phyloP scores from a whole-genome alignment of 2,113 vertebrate species.

The Pterocles orientalis region DNA sequence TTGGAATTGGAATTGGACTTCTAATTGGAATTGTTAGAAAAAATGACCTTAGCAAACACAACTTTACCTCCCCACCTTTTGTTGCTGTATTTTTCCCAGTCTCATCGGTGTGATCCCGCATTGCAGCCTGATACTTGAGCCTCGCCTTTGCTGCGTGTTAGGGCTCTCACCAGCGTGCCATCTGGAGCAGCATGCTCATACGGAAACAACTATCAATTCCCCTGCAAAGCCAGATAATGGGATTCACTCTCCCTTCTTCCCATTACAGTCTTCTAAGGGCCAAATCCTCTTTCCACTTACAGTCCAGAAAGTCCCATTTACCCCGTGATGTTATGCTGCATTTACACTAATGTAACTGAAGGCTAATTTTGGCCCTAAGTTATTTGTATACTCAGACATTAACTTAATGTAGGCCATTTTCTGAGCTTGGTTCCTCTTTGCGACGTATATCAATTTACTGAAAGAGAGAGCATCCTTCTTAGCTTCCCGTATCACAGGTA shows the following conservation, averaged over 20 bases:
- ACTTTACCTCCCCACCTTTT: not conserved
- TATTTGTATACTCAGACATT: not conserved
- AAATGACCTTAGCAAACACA: not conserved
- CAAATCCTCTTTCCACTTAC: slow-evolving; percentile 4
- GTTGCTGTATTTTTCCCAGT: not conserved
- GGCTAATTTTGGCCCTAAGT: slow-evolving; percentile 23
- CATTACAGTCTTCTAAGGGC: not conserved
- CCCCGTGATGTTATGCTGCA: not conserved
- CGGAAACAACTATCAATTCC: not conserved
- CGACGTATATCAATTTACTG: slow-evolving; percentile 17
- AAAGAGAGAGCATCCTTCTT: not conserved
- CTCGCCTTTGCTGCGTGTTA: not conserved
- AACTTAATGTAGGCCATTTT: slow-evolving; percentile 59
- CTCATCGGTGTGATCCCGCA: not conserved
- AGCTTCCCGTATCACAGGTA: not conserved
- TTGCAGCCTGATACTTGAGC: not conserved
- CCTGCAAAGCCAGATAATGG: slow-evolving; percentile 15
- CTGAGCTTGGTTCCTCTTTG: not conserved
- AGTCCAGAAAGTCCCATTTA: not conserved
- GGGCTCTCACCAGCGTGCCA: not conserved
- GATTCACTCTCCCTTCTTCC: not conserved
- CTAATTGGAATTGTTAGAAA: not conserved
- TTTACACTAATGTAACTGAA: slow-evolving; percentile 33
- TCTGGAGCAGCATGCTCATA: not conserved
- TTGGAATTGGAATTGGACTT: not conserved